Conservation (phyloP, 2,888 invertebrate species). For the Drosophila maculinotata region DNA sequence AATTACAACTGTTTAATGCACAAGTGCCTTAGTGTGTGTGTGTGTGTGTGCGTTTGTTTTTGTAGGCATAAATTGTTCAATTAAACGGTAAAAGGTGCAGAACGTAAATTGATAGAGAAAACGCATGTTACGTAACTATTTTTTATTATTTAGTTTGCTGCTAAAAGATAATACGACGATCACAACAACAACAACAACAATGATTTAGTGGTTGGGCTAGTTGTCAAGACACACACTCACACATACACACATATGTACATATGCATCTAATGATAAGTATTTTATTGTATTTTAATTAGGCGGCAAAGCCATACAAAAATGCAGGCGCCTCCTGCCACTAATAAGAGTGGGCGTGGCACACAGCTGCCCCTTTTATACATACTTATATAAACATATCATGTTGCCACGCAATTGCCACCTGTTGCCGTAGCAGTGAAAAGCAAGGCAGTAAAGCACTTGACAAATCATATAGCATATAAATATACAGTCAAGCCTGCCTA, state of each 20-base stretch:
- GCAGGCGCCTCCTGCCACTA: slow-evolving; percentile 33
- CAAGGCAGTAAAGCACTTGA: slow-evolving; percentile 34
- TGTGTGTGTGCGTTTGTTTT: background rate
- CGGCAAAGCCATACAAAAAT: slow-evolving; percentile 38
- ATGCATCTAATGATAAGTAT: slow-evolving; percentile 12
- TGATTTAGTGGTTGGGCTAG: slow-evolving; percentile 2
- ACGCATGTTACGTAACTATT: slow-evolving; percentile 52
- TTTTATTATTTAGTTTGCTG: slow-evolving; percentile 27
- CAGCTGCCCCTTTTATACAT: slow-evolving; percentile 16
- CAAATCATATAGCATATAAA: slow-evolving; percentile 25
- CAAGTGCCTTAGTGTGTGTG: background rate
- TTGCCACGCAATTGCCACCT: slow-evolving; percentile 49
- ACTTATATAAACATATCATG: slow-evolving; percentile 20
- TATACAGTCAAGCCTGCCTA: slow-evolving; percentile 16
- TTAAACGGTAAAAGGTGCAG: slow-evolving; percentile 10
- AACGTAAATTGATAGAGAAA: slow-evolving; percentile 25
- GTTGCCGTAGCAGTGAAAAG: slow-evolving; percentile 11
- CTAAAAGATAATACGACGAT: slow-evolving; percentile 46
- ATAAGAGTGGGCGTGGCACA: slow-evolving; percentile 65
- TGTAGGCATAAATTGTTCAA: slow-evolving; percentile 24
- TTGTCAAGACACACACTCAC: slow-evolving; percentile 5
- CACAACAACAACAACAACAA: slow-evolving; percentile 37
- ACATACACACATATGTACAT: background rate
- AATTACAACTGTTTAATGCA: slow-evolving; percentile 7
- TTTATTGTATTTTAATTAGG: slow-evolving; percentile 33